These are phyloP conservation scores for Rhabdomys dilectus DNA, from an alignment of 2,113 vertebrate species.

Conservation along the genomic window DNA sequence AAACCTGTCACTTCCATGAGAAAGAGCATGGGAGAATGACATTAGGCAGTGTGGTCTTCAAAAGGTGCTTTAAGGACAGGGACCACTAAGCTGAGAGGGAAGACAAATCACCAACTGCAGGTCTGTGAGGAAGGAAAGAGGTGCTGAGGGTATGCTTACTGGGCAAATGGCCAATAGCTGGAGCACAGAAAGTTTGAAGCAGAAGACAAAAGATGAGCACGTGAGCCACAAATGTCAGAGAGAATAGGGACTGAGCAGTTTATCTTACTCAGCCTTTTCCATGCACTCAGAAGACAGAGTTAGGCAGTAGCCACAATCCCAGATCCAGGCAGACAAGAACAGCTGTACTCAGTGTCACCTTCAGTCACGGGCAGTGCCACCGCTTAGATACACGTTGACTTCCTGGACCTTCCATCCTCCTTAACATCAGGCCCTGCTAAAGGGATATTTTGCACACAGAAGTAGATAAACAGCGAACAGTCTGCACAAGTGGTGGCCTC, in stretches of 20 bases:
- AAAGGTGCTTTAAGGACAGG: background rate
- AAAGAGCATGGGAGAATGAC: background rate
- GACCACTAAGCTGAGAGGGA: background rate
- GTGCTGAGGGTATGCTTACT: background rate
- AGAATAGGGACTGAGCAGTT: background rate
- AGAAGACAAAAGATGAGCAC: background rate
- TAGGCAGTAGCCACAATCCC: no score
- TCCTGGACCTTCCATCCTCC: background rate
- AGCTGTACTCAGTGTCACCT: background rate
- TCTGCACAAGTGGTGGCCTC: background rate
- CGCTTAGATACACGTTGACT: background rate
- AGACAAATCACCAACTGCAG: no score
- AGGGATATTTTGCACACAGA: background rate
- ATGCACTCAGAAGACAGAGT: background rate
- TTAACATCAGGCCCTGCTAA: background rate
- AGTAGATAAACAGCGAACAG: background rate
- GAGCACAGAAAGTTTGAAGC: background rate
- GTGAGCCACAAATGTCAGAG: background rate
- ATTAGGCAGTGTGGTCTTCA: background rate
- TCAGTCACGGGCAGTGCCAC: fast-evolving
- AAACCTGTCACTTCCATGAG: background rate
- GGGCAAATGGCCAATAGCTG: background rate
- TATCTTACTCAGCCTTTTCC: background rate
- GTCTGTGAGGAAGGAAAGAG: background rate
- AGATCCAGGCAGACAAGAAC: background rate